Base-by-base conservation (phyloP, 2,113 vertebrate genomes). In the Hirundichthys speculiger region DNA sequence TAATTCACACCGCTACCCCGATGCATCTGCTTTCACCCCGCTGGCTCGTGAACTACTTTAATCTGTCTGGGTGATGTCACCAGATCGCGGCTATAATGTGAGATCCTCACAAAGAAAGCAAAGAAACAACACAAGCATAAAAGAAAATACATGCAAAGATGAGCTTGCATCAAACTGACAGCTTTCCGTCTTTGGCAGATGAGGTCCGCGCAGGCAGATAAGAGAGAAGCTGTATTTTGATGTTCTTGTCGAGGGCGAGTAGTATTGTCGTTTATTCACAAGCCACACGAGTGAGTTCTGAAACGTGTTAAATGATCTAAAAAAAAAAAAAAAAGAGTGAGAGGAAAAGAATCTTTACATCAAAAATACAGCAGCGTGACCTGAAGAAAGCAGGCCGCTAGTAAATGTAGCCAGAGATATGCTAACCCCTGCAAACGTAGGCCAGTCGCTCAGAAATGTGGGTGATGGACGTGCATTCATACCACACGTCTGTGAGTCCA, bases 11-110 rank as follows among this genome's bases (percentile, higher is more conserved):
- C 57, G 83, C 73, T 51, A 18, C 52, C 22, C 62, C 69, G 67
- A 81, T 74, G 75, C 57, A 52, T 78, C 68, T 60, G 68, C 48
- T 68, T 66, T 76, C 20, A 69, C 59, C 77, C 83, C 64, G 80
- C 85, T 62, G 80, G 42, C 57, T 55, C 63, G 48, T 14, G 45
- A 76, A 69, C 79, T 25, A 54, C 65, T 68, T 47, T 45, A 52
- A 84, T 77, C 73, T 61, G 27, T 54, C 38, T 1, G n/a, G 51
- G 49, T n/a, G 48, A 64, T 71, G 56, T 46, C 68, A 75, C 41
- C 49, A 30, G 60, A 77, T 67, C 51, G 61, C 69, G 15, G 52
- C 55, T 59, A 59, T 65, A 57, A 39, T 41, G 38, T 52, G 46
- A 49, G 55, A 53, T 56, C 51, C 46, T 45, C 60, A 41, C 14